These are phyloP conservation scores for Elysia crispata DNA, from an alignment of 2,888 invertebrate genomes.

Conservation along the genomic window DNA sequence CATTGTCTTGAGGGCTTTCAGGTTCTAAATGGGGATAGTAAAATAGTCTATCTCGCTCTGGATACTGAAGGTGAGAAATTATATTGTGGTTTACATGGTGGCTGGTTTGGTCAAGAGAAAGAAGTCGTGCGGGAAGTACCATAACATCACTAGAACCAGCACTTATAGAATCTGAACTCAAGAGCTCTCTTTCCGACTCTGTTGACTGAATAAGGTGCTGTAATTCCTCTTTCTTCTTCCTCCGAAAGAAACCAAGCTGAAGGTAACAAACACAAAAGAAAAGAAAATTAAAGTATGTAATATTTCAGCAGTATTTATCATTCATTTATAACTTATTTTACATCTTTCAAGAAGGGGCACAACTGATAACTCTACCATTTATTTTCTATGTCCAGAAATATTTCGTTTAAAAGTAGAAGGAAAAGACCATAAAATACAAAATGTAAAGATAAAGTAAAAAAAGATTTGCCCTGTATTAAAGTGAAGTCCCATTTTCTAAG, in stretches of 20 bases:
- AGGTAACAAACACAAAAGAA: conserved; percentile 26
- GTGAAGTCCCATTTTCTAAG: no score
- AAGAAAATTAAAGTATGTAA: no score
- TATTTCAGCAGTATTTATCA: no score
- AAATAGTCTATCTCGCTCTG: conserved; percentile 18
- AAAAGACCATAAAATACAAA: no score
- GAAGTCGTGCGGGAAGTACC: conserved; percentile 39
- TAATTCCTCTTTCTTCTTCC: conserved; percentile 61
- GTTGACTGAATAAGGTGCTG: conserved; percentile 50
- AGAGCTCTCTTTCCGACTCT: conserved; percentile 48
- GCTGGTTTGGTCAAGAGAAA: no score
- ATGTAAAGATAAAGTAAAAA: no score
- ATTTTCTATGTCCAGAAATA: no score
- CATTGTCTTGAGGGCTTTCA: background rate
- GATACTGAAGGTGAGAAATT: background rate
- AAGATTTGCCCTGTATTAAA: no score
- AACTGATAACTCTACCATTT: no score
- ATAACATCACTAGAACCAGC: conserved; percentile 47
- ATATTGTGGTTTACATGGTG: conserved; percentile 1
- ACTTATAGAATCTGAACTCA: conserved; percentile 45
- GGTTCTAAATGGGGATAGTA: conserved; percentile 39
- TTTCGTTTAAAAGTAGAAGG: no score
- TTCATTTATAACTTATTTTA: no score
- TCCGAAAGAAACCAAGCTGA: conserved; percentile 67
- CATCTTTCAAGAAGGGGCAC: no score